Evolutionary conservation across 2,797 vertebrate genomes (phyloP), one percentile per base, ranked within the genome.

Genomic region (Austrolebias charrua): DNA sequence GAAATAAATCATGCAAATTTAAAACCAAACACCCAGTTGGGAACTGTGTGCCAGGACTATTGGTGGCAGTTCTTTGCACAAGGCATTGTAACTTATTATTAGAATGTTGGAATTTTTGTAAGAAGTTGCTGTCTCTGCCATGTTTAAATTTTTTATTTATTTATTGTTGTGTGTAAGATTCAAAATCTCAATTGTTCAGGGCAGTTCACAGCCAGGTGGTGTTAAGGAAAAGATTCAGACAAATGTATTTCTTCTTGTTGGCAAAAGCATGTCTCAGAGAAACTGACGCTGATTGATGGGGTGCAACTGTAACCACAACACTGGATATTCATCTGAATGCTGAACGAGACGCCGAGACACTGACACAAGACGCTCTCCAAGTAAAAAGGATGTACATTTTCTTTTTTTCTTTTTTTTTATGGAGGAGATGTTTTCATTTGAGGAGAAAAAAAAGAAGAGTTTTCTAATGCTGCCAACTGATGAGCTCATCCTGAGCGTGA

Each of bases 241-340:
- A 16, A 9, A 13, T 58, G 1, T 55, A 9, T 48, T 63, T 55
- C 75, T 70, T 83, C 81, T 49, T 19, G 62, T 76, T 75, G 62
- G 43, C 38, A 64, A n/a, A 35, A 63, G 56, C 40, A 42, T 54
- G 44, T 47, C 56, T 16, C 9, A 49, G 35, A 68, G 53, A 63
- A 74, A 67, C 71, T 78, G 38, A 62, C 54, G 38, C 15, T 68
- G 80, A 79, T 66, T 68, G 65, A 83, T 61, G 74, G 49, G n/a
- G 33, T 63, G 53, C 55, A 66, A 83, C 42, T 58, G 61, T 54
- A 77, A 75, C 63, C 61, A 85, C 42, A 78, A 70, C 69, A 64
- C 8, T 55, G 45, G 40, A 62, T 76, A 74, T 83, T 86, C 49
- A 62, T 46, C 66, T 51, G 52, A 69, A 66, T 42, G 62, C 43